Percentiles rank a stretch among this genome's conserved stretches.
Evolutionary conservation across 2,888 invertebrate genomes (phyloP).

Genomic region (Drosophila recens): DNA sequence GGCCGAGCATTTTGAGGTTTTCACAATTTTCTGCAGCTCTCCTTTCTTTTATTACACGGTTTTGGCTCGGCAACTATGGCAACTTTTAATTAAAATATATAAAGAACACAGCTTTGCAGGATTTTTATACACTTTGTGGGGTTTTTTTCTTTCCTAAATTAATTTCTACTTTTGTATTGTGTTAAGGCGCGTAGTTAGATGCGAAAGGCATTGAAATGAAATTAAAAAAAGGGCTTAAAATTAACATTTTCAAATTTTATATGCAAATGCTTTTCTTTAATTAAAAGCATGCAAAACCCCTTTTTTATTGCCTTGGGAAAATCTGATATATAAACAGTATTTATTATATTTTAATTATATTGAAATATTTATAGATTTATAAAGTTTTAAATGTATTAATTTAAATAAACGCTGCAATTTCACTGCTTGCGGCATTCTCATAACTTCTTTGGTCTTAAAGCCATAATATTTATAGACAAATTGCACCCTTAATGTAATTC

Average conservation of each 20-base stretch:
- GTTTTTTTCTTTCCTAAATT: slow-evolving; percentile 29
- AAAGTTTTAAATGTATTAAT: too few relatives aligned
- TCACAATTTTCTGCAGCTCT: slow-evolving; percentile 41
- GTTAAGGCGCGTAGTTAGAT: slow-evolving; percentile 2
- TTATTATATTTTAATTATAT: too few relatives aligned
- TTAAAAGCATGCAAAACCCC: not conserved
- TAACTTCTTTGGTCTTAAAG: too few relatives aligned
- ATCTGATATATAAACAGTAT: too few relatives aligned
- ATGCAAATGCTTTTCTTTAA: not conserved
- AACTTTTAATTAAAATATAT: slow-evolving; percentile 71
- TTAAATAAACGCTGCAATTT: not conserved
- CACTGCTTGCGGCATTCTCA: not conserved
- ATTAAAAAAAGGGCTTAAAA: slow-evolving; percentile 20
- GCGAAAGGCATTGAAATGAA: slow-evolving; percentile 10
- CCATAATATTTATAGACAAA: not conserved
- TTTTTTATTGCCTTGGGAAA: not conserved
- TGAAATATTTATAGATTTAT: too few relatives aligned
- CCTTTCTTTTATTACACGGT: slow-evolving; percentile 32
- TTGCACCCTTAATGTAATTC: not conserved
- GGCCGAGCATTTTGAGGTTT: slow-evolving; percentile 52
- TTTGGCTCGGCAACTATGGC: slow-evolving; percentile 66
- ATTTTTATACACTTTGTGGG: slow-evolving; percentile 30
- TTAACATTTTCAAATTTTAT: not conserved
- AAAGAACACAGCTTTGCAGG: slow-evolving; percentile 28
- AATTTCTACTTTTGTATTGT: slow-evolving; percentile 18